phyloP scores from a whole-genome alignment of 2,797 vertebrate species.

The Helostoma temminkii region DNA sequence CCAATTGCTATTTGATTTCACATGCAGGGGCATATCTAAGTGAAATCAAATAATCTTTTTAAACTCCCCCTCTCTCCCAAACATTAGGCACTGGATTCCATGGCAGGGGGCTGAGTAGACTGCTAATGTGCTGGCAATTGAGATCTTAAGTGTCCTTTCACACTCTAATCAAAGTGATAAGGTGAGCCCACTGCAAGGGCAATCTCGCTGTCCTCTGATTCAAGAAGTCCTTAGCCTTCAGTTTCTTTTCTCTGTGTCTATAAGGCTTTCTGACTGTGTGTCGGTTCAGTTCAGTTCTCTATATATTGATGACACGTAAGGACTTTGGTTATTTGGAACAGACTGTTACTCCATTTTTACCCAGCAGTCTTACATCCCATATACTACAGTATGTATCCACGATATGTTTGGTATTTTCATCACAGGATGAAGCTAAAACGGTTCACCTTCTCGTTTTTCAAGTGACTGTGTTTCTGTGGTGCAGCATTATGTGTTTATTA shows the following conservation, averaged over 20 bases:
- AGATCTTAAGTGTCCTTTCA: slow-evolving; percentile 85
- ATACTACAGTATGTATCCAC: too few species aligned
- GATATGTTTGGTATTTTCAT: neutral
- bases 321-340: neutral
- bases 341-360: neutral
- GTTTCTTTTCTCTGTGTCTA: slow-evolving; percentile 46
- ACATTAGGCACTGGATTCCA: slow-evolving; percentile 71
- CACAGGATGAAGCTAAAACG: neutral
- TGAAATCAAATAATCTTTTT: slow-evolving; percentile 83
- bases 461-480: too few species aligned
- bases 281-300: slow-evolving; percentile 40
- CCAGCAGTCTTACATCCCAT: neutral
- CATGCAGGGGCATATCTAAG: slow-evolving; percentile 80
- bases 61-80: slow-evolving; percentile 67
- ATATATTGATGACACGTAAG: neutral
- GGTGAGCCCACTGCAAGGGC: slow-evolving; percentile 76
- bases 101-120: slow-evolving; percentile 69
- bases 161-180: slow-evolving; percentile 85
- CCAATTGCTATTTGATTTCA: slow-evolving; percentile 78
- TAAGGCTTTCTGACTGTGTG: slow-evolving; percentile 17
- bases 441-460: too few species aligned
- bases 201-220: slow-evolving; percentile 70
- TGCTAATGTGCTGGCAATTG: slow-evolving; percentile 77
- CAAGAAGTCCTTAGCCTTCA: slow-evolving; percentile 55
- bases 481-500: neutral